Percentiles rank a stretch among this genome's conserved stretches.
phyloP scores from a whole-genome alignment of 2,113 vertebrate species.

The Salvelinus alpinus region DNA sequence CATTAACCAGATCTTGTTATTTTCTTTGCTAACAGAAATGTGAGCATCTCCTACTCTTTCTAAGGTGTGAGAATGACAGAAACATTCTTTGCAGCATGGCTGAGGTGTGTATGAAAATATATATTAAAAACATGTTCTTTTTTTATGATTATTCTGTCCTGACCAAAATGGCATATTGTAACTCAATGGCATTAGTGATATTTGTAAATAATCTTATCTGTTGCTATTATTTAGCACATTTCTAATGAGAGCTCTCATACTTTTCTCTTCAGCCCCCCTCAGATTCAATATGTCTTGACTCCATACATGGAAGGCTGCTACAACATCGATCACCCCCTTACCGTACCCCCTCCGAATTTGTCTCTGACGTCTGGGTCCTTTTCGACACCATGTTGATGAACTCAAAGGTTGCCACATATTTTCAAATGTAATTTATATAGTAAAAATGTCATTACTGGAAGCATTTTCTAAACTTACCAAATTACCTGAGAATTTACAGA shows the following conservation, averaged over 20 bases:
- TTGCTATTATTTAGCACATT: neutral
- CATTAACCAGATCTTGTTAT: neutral
- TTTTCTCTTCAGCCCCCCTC: conserved; percentile 22
- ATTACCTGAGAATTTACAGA: too few relatives aligned
- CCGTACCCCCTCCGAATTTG: conserved; percentile 51
- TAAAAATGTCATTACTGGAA: too few relatives aligned
- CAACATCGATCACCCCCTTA: conserved; percentile 45
- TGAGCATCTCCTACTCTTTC: conserved; percentile 52
- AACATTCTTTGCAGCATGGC: conserved; percentile 22
- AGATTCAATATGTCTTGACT: conserved; percentile 36
- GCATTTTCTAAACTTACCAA: too few relatives aligned
- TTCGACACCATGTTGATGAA: conserved; percentile 19
- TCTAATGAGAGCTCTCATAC: neutral
- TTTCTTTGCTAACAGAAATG: conserved; percentile 46
- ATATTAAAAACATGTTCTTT: too few relatives aligned
- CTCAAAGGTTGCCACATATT: too few relatives aligned
- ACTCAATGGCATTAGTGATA: too few relatives aligned
- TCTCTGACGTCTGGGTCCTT: conserved; percentile 56
- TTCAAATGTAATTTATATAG: too few relatives aligned
- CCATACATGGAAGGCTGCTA: conserved; percentile 41
- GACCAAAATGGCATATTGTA: too few relatives aligned
- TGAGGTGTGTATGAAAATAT: conserved; percentile 29
- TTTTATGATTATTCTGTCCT: too few relatives aligned
- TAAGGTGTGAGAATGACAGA: conserved; percentile 43
- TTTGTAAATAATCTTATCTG: too few relatives aligned